Evolutionary conservation across 2,113 vertebrate genomes (phyloP), one percentile per base, ranked within the genome.

Genomic region (Scolopax mira): DNA sequence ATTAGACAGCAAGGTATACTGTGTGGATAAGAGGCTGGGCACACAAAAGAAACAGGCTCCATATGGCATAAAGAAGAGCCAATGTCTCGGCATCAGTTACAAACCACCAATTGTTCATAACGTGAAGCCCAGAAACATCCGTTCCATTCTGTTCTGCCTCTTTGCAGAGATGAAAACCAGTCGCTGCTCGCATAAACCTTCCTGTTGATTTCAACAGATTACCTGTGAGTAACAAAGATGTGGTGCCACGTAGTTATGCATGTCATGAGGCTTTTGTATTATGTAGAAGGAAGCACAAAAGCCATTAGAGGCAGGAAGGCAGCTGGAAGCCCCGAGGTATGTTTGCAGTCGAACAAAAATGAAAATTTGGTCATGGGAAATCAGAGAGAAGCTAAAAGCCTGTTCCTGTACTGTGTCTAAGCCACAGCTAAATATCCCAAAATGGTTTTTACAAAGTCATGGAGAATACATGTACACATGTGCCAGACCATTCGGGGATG

Each of bases 261-360:
- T 41, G 58, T 42, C 78, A 49, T 9, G 6, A 73, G 69, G 85
- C 57, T 92, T 64, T 79, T 79, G 13, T 69, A 17, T 73, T 74
- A 69, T 44, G 69, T 90, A 90, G 57, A 70, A 86, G 93, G 93
- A 88, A 93, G 41, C 41, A 58, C 0, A 1, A 39, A 23, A 73
- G 69, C 85, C 83, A 94, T 80, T 18, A 67, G 94, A 81, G 65
- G 83, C 94, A 93, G 57, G 44, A 84, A 87, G 81, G 44, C 88
- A 93, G 69, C 83, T 92, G 92, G 93, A 94, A 93, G 83, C 79
- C 92, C 61, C 0, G 6, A 95, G 79, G 52, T 95, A 9, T 37
- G 66, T 65, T 94, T 81, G 85, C 85, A 81, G 25, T 19, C 57
- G 69, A 94, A 89, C 61, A 81, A 61, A 90, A 79, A 52, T 7